Base-by-base conservation (phyloP, 1,140 invertebrate species). In the Platyscapa corneri region DNA sequence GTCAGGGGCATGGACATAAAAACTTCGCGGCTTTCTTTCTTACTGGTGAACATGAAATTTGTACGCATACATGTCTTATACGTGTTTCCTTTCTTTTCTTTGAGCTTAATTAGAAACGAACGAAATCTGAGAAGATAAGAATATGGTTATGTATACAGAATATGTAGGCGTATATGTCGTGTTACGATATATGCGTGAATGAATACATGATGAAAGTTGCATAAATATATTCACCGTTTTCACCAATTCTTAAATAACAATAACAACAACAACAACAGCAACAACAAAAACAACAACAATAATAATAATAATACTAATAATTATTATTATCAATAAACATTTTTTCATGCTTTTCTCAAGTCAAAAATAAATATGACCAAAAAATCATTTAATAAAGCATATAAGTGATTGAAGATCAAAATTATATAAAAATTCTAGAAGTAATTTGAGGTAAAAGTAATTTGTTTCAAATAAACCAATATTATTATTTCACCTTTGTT, bases 21-120 rank as follows among this genome's bases (percentile, higher is more conserved):
- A 85, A 85, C 64, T 79, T 32, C 20, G 27, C 64, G 32, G 83
- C 60, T 75, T 85, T 84, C 67, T 84, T 84, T 79, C 82, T 27
- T 37, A 8, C 64, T 65, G 16, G 53, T 18, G 49, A 42, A 85
- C 83, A 74, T 23, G 76, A 80, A 85, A 80, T 80, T 78, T 65
- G 83, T 67, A 42, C 42, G 56, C 39, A 65, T 32, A 49, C 27
- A 56, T 32, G 82, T 74, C 20, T 60, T 65, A 37, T 42, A 77
- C 60, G n/a, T 20, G 37, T 42, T 39, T 76, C n/a, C 27, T 42
- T 83, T 83, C 32, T 74, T 77, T 65, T 34, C 53, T 74, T 39
- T 20, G 72, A 18, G 60, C 74, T 83, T 83, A 83, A 83, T 83
- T 78, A 84, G 20, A 70, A 37, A 60, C 60, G 39, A 84, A 20